A percentile compares a stretch with the other conserved stretches of the same genome.
Evolutionary conservation across 2,888 invertebrate species (phyloP).

Genomic region (Rhogogaster chlorosoma): DNA sequence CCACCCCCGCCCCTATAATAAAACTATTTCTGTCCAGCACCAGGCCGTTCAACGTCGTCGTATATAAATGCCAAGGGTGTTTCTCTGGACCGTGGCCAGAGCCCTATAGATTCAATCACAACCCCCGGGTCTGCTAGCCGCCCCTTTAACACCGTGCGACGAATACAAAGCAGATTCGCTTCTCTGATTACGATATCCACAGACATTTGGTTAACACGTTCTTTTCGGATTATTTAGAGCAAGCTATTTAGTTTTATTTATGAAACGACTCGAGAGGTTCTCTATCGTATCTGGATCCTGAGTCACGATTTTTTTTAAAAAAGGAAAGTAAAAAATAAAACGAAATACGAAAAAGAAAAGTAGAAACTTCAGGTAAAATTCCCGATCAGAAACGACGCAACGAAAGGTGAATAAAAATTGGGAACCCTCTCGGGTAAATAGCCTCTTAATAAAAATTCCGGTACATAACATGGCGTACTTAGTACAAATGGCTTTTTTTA

Average conservation of each 20-base stretch:
- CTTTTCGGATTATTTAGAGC: not conserved
- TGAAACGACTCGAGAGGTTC: not conserved
- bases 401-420: not conserved
- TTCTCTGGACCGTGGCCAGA: conserved; percentile 49
- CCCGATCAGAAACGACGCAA: not conserved
- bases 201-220: conserved; percentile 5
- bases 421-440: not conserved
- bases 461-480: not conserved
- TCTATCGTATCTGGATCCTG: not conserved
- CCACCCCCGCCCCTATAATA: conserved; percentile 66
- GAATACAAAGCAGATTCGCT: conserved; percentile 46
- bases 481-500: not conserved
- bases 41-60: conserved; percentile 40
- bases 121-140: conserved; percentile 61
- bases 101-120: conserved; percentile 72
- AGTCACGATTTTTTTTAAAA: not conserved
- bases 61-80: conserved; percentile 51
- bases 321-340: not conserved
- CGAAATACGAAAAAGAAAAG: no score
- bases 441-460: not conserved
- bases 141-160: conserved; percentile 48
- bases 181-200: conserved; percentile 37
- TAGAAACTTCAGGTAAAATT: not conserved
- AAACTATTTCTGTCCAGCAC: conserved; percentile 68
- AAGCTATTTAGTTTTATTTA: not conserved